Percentiles rank a stretch among this genome's conserved stretches.
These are phyloP conservation scores for Okamejei kenojei DNA, from an alignment of 2,797 vertebrate species.

Conservation along the genomic window DNA sequence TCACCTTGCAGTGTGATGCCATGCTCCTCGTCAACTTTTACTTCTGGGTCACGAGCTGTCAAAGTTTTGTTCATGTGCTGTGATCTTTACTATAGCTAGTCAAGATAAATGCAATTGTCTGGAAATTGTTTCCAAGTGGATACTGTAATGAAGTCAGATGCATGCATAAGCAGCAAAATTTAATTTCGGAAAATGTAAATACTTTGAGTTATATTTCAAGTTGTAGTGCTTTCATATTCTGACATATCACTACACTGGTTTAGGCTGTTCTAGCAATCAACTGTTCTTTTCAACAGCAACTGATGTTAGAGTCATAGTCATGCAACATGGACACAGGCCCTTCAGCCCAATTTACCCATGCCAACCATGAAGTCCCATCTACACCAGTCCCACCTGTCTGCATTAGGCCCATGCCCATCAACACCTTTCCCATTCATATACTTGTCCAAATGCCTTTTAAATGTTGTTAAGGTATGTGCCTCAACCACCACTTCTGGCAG, in stretches of 20 bases:
- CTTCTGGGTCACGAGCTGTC: not conserved
- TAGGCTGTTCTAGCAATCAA: not conserved
- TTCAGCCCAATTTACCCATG: too few relatives aligned
- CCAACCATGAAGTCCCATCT: too few relatives aligned
- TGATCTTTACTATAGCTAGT: not conserved
- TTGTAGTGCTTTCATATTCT: not conserved
- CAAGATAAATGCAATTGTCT: not conserved
- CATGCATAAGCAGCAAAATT: not conserved
- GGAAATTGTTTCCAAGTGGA: not conserved
- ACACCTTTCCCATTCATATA: too few relatives aligned
- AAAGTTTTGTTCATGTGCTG: constrained; percentile 14
- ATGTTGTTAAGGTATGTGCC: too few relatives aligned
- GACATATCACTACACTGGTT: not conserved
- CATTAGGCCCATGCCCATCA: too few relatives aligned
- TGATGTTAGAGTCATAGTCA: not conserved
- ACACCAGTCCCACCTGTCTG: too few relatives aligned
- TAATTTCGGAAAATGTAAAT: not conserved
- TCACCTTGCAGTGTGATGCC: constrained; percentile 17
- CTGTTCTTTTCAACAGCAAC: not conserved
- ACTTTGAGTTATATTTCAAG: not conserved
- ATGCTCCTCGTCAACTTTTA: not conserved
- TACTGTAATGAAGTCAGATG: not conserved
- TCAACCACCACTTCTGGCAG: too few relatives aligned
- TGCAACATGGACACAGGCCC: too few relatives aligned
- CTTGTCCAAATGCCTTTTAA: too few relatives aligned